Evolutionary conservation across 1,140 invertebrate species (phyloP).

Genomic region (Drosophila ercepeae): DNA sequence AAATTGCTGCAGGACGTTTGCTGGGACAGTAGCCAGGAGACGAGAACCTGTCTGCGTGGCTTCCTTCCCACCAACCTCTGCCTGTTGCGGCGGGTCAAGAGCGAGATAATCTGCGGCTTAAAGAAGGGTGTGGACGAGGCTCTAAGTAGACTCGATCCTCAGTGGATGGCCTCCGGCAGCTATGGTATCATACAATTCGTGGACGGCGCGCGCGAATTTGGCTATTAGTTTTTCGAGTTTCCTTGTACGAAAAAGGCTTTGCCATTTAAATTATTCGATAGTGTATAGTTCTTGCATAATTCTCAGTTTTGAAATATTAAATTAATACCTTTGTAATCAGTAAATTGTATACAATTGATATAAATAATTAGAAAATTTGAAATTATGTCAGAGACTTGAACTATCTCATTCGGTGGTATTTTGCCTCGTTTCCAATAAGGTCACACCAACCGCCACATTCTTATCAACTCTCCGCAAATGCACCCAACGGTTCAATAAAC

Average conservation of each 20-base stretch:
- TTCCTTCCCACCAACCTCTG: constrained; percentile 93
- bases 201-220: constrained; percentile 54
- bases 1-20: constrained; percentile 96
- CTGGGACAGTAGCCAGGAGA: constrained; percentile 90
- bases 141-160: constrained; percentile 86
- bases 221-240: constrained; percentile 45
- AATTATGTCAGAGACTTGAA: not conserved
- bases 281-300: constrained; percentile 14
- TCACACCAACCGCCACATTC: constrained; percentile 6
- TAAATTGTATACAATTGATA: too few species aligned
- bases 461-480: constrained; percentile 20
- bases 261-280: constrained; percentile 25
- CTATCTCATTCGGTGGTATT: not conserved
- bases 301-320: not conserved
- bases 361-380: not conserved
- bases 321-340: not conserved
- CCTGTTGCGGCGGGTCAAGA: constrained; percentile 94
- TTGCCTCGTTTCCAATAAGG: not conserved
- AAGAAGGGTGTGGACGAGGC: constrained; percentile 86
- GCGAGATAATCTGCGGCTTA: constrained; percentile 95
- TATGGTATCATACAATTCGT: constrained; percentile 87
- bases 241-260: constrained; percentile 22
- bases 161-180: constrained; percentile 95
- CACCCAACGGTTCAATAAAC: constrained; percentile 13
- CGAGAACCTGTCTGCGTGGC: constrained; percentile 88